phyloP scores from a whole-genome alignment of 2,888 invertebrate genomes.

The Eumacrocentrus americanus region DNA sequence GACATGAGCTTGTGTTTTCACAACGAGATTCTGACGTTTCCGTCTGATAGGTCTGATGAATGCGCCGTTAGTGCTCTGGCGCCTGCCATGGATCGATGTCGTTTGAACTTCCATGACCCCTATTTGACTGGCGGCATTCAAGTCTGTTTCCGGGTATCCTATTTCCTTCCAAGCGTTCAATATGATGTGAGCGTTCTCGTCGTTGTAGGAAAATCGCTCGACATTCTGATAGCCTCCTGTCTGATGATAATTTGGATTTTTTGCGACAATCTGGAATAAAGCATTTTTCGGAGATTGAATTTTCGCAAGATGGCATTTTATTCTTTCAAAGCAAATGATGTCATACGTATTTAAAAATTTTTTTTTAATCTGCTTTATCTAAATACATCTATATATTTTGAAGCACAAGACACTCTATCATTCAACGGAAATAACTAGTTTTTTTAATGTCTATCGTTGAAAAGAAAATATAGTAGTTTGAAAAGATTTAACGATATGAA shows the following conservation, averaged over 20 bases:
- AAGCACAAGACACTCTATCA: too few species aligned
- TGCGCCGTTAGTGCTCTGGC: conserved; percentile 70
- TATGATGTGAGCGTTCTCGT: conserved; percentile 66
- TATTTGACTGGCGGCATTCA: conserved; percentile 66
- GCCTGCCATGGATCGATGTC: conserved; percentile 68
- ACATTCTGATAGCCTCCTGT: conserved; percentile 70
- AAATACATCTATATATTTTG: too few species aligned
- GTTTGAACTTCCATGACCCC: conserved; percentile 70
- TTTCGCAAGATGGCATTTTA: too few species aligned
- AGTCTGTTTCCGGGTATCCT: conserved; percentile 67
- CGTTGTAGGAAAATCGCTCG: conserved; percentile 69
- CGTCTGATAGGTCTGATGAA: conserved; percentile 72
- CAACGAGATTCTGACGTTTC: conserved; percentile 57
- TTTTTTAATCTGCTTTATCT: too few species aligned
- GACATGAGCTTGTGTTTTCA: conserved; percentile 63
- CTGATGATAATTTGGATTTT: conserved; percentile 66
- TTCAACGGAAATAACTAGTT: too few species aligned
- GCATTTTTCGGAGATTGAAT: not conserved
- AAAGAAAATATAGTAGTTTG: too few species aligned
- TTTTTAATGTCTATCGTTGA: too few species aligned
- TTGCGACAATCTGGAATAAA: conserved; percentile 44
- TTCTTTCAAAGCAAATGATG: too few species aligned
- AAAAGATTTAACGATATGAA: too few species aligned
- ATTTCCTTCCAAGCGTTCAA: conserved; percentile 69
- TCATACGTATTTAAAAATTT: too few species aligned